These are phyloP conservation scores for Catocala sponsa DNA, from an alignment of 2,888 invertebrate genomes.

Conservation along the genomic window DNA sequence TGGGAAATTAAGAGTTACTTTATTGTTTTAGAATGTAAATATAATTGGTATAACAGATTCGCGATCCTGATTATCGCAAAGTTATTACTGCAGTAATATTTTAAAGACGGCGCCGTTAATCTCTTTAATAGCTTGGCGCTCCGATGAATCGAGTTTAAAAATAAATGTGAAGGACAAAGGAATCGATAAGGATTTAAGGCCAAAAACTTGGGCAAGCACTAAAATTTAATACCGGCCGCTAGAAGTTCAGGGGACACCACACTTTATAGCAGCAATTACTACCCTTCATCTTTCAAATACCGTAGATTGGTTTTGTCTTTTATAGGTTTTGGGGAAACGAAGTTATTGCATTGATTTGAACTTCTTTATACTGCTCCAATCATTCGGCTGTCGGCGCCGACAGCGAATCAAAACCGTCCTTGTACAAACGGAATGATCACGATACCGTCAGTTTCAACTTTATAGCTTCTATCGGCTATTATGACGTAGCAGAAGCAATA, in stretches of 20 bases:
- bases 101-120: conserved; percentile 59
- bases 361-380: conserved; percentile 56
- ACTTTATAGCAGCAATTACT: conserved; percentile 83
- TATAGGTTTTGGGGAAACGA: conserved; percentile 73
- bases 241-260: conserved; percentile 77
- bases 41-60: conserved; percentile 15
- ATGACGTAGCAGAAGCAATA: no score
- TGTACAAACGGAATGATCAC: conserved; percentile 17
- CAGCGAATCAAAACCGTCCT: conserved; percentile 28
- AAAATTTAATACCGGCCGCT: conserved; percentile 80
- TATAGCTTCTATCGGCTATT: neutral
- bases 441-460: neutral
- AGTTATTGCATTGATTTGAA: conserved; percentile 70
- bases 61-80: conserved; percentile 16
- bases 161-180: conserved; percentile 67
- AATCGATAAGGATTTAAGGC: conserved; percentile 74
- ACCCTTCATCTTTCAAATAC: conserved; percentile 80
- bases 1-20: neutral
- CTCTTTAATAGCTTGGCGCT: conserved; percentile 69
- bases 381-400: conserved; percentile 33
- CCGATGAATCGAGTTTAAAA: conserved; percentile 69
- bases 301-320: conserved; percentile 80
- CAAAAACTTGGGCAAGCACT: conserved; percentile 76
- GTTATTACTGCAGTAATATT: conserved; percentile 46
- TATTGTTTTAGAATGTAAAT: conserved; percentile 15